Percentiles rank a stretch among this genome's conserved stretches.
These are phyloP conservation scores for Ailuropoda melanoleuca DNA, from an alignment of 2,113 vertebrate genomes.

Conservation along the genomic window DNA sequence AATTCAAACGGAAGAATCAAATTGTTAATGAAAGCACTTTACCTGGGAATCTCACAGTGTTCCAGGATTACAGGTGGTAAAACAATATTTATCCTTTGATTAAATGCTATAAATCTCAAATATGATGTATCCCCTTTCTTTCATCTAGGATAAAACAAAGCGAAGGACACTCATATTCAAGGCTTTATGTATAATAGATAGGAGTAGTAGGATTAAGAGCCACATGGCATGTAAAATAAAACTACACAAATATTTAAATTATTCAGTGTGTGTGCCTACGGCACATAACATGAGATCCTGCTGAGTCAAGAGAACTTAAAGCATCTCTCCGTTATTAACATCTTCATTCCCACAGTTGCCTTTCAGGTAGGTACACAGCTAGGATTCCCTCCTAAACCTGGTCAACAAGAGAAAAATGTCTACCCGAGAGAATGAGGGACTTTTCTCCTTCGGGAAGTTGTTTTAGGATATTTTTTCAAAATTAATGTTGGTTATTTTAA, in stretches of 20 bases:
- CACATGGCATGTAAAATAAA: slow-evolving; percentile 42
- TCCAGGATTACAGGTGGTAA: neutral
- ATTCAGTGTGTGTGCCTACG: slow-evolving; percentile 22
- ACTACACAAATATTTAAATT: slow-evolving; percentile 56
- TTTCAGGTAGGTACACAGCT: neutral
- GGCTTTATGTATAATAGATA: slow-evolving; percentile 41
- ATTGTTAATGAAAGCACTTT: slow-evolving; percentile 9
- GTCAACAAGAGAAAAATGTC: slow-evolving; percentile 23
- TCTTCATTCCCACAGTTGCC: slow-evolving; percentile 6
- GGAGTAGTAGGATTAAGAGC: slow-evolving; percentile 52
- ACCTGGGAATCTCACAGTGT: neutral
- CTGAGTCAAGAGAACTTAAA: slow-evolving; percentile 32
- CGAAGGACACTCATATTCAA: neutral
- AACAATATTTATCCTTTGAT: slow-evolving; percentile 27
- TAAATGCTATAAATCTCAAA: slow-evolving; percentile 15
- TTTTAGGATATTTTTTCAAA: slow-evolving; percentile 28
- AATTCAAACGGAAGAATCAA: slow-evolving; percentile 27
- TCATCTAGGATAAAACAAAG: slow-evolving; percentile 44
- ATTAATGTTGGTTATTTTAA: slow-evolving; percentile 29
- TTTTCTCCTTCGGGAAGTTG: slow-evolving; percentile 23
- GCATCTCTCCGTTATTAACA: slow-evolving; percentile 43
- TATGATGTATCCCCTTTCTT: slow-evolving; percentile 35
- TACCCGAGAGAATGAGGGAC: neutral
- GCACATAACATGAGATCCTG: neutral
- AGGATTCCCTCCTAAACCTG: neutral